Evolutionary conservation across 2,888 invertebrate genomes (phyloP), one percentile per base, ranked within the genome.

Genomic region (Barypeithes pellucidus): DNA sequence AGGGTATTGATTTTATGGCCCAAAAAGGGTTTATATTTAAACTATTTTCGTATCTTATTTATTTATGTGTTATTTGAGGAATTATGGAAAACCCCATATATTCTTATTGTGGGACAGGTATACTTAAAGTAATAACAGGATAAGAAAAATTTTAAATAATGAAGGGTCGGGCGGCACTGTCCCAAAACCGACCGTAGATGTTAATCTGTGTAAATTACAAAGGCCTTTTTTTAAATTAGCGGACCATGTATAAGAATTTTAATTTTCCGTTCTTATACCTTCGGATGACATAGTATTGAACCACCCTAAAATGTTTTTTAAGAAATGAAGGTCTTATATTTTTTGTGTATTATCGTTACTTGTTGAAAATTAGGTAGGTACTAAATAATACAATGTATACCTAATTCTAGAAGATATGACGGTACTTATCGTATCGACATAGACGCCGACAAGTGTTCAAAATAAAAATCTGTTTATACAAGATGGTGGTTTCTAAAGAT

Each of bases 381-480:
- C 39, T 39, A 39, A 39, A 5, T 12, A 39, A 9, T 4, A 24
- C 24, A 2, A 2, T 24, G 24, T 24, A 24, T 24, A 39, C 36
- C 3, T 39, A 3, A 39, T 39, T 39, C 9, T 39, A 39, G 12
- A 41, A n/a, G 12, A 41, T 14, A 14, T 41, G n/a, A n/a, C 14
- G 41, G 14, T 14, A 41, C 9, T 47, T 20, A 12, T 29, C 9
- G 5, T 22, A 29, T 14, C n/a, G 29, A 29, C 20, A 22, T 50
- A 52, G 9, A 18, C 24, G 3, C 24, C 52, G 7, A 52, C 52
- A 66, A 66, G 41, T 54, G 54, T 54, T 54, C 54, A 7, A 41
- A 52, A 66, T 66, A 54, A 41, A 54, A 54, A 36, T 54, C 14
- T 66, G 52, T 66, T 66, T 54, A 41, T 41, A 24, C 36, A 54